Conservation (phyloP, 2,888 invertebrate genomes). For the Lamproptera curius region DNA sequence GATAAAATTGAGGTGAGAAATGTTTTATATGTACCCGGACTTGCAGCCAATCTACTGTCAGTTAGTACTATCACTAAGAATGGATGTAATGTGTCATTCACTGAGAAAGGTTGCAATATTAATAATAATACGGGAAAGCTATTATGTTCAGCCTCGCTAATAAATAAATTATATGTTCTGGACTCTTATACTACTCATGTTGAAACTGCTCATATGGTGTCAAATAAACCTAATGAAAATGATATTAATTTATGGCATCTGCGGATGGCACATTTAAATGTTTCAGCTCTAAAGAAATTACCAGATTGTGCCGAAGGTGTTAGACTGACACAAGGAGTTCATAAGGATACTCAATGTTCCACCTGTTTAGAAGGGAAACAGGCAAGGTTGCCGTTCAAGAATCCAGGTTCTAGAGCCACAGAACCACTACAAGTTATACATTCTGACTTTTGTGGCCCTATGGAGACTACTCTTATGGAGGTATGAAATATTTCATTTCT, state of each 20-base stretch:
- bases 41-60: constrained; percentile 29
- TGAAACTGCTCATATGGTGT: constrained; percentile 1
- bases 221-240: background rate
- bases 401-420: constrained; percentile 23
- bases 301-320: constrained; percentile 22
- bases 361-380: constrained; percentile 25
- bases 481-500: constrained; percentile 25
- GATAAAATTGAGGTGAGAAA: constrained; percentile 27
- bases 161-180: background rate
- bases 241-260: constrained; percentile 11
- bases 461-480: constrained; percentile 22
- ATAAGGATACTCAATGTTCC: constrained; percentile 15
- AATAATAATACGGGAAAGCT: no score
- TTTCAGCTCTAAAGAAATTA: constrained; percentile 8
- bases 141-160: background rate
- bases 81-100: constrained; percentile 25
- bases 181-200: background rate
- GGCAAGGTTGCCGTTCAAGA: constrained; percentile 22
- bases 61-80: constrained; percentile 16
- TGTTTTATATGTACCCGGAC: constrained; percentile 30
- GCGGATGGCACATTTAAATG: constrained; percentile 10
- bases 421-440: constrained; percentile 22
- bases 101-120: constrained; percentile 22
- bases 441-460: constrained; percentile 25
- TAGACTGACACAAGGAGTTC: constrained; percentile 2